These are phyloP conservation scores for Danio tinwini DNA, from an alignment of 2,797 vertebrate species.

Conservation along the genomic window DNA sequence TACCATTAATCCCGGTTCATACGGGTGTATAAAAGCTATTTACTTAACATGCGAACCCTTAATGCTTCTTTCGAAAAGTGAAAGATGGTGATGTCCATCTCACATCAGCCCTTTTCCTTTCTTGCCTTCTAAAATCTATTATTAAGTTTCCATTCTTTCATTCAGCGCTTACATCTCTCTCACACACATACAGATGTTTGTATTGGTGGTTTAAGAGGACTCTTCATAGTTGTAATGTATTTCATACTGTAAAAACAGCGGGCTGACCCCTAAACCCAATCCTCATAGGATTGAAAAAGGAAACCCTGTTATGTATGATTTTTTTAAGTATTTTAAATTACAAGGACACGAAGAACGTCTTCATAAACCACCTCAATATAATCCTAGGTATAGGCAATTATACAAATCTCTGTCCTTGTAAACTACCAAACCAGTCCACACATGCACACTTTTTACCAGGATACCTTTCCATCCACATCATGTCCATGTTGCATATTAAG, in stretches of 20 bases:
- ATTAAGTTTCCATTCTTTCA: slow-evolving; percentile 20
- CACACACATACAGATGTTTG: not conserved
- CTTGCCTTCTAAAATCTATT: slow-evolving; percentile 26
- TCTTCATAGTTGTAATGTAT: too few relatives aligned
- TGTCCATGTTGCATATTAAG: slow-evolving; percentile 4
- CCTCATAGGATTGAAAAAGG: too few relatives aligned
- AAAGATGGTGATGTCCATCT: not conserved
- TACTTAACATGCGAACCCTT: slow-evolving; percentile 14
- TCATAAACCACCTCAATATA: too few relatives aligned
- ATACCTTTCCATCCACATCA: not conserved
- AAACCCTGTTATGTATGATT: too few relatives aligned
- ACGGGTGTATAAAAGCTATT: slow-evolving; percentile 35
- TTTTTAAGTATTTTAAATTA: too few relatives aligned
- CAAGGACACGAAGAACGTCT: too few relatives aligned
- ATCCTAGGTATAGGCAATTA: too few relatives aligned
- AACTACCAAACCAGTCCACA: too few relatives aligned
- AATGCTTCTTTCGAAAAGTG: not conserved
- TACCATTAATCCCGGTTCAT: slow-evolving; percentile 39
- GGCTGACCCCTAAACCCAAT: too few relatives aligned
- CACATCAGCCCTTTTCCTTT: slow-evolving; percentile 2
- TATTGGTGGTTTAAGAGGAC: too few relatives aligned
- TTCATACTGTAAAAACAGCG: too few relatives aligned
- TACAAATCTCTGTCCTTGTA: too few relatives aligned
- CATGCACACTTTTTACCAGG: not conserved
- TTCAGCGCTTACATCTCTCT: not conserved